Conservation (phyloP, 2,888 invertebrate genomes). For the Amphipoea lucens region DNA sequence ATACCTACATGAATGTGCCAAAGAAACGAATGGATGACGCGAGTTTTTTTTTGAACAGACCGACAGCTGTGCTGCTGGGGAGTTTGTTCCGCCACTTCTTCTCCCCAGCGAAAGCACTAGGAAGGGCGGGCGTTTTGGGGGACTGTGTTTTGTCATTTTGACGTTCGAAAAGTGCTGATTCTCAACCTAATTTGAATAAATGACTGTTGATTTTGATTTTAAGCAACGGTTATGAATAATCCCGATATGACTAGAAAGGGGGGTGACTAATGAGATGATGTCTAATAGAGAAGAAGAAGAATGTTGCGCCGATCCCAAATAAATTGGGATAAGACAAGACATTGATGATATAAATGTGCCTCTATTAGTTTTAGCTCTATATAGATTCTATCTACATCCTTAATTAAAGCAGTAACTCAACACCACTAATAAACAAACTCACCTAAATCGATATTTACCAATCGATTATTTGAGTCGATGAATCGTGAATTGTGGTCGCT, state of each 20-base stretch:
- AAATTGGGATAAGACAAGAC: neutral
- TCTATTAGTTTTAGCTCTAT: neutral
- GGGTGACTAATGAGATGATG: neutral
- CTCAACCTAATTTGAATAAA: no score
- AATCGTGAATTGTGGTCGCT: conserved; percentile 22
- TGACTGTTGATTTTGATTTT: no score
- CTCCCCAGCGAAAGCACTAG: neutral
- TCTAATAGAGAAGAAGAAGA: neutral
- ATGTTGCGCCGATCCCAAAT: neutral
- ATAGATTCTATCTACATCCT: neutral
- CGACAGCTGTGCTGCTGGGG: neutral
- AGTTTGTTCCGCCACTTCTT: no score
- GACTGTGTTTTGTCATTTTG: neutral
- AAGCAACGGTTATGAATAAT: no score
- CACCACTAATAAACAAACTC: neutral
- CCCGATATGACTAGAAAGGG: neutral
- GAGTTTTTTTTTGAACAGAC: no score
- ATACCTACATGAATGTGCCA: neutral
- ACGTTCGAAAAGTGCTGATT: neutral
- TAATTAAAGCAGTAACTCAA: neutral
- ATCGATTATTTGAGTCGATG: conserved; percentile 37
- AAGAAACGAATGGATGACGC: neutral
- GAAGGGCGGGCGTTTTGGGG: neutral
- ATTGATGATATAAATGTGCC: neutral
- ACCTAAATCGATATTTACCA: conserved; percentile 36